Percentiles rank a stretch among this genome's conserved stretches.
phyloP scores from a whole-genome alignment of 2,888 invertebrate genomes.

The Acanthoscelides obtectus region DNA sequence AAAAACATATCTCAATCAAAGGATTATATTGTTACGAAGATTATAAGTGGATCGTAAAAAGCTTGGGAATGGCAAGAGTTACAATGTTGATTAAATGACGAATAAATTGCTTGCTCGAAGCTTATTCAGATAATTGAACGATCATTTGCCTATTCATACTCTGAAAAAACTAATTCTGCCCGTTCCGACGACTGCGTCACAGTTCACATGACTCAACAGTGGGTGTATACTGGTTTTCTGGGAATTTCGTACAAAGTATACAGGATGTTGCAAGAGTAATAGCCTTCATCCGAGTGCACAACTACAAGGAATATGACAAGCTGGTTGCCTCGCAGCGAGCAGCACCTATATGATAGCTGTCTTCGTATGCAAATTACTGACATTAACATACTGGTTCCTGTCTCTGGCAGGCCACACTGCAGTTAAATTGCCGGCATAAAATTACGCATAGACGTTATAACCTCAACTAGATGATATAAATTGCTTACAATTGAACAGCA shows the following conservation, averaged over 20 bases:
- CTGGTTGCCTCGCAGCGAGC: slow-evolving; percentile 15
- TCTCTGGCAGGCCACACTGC: slow-evolving; percentile 21
- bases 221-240: background rate
- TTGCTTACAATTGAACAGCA: too few species aligned
- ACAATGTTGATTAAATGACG: too few species aligned
- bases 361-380: slow-evolving; percentile 32
- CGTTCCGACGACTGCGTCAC: too few species aligned
- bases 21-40: too few species aligned
- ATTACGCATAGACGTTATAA: background rate
- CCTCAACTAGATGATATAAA: background rate
- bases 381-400: slow-evolving; percentile 32
- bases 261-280: background rate
- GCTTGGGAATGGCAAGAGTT: too few species aligned
- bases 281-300: slow-evolving; percentile 1
- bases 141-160: too few species aligned
- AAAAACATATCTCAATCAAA: too few species aligned
- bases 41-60: too few species aligned
- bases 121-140: too few species aligned
- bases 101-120: too few species aligned
- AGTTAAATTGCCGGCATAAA: slow-evolving; percentile 26
- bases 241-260: background rate
- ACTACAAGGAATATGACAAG: slow-evolving; percentile 20
- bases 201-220: background rate
- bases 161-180: too few species aligned
- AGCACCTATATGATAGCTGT: slow-evolving; percentile 32